phyloP scores from a whole-genome alignment of 1,140 invertebrate genomes.

The Venturia canescens region DNA sequence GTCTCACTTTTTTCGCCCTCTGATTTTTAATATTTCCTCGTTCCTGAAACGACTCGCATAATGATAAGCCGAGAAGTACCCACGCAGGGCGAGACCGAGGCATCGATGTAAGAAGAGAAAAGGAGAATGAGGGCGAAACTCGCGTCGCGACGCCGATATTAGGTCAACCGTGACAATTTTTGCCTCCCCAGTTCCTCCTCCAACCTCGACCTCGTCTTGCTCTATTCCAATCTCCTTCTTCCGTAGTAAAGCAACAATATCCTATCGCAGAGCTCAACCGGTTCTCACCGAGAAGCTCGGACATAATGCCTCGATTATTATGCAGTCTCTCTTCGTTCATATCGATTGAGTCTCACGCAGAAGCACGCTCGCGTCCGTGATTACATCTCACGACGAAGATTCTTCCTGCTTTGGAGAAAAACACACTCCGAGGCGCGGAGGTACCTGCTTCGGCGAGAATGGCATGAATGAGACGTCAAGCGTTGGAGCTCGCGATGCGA shows the following conservation, averaged over 20 bases:
- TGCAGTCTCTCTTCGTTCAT: conserved; percentile 27
- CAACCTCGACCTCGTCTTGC: background rate
- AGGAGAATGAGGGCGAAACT: background rate
- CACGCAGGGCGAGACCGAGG: no score
- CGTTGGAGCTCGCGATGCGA: no score
- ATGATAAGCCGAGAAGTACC: no score
- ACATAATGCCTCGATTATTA: conserved; percentile 38
- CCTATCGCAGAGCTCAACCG: background rate
- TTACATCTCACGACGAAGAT: no score
- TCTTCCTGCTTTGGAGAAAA: no score
- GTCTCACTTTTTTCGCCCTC: no score
- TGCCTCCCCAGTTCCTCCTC: background rate
- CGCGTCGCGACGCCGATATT: background rate
- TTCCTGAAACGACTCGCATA: no score
- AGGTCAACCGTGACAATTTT: conserved; percentile 1
- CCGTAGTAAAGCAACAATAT: background rate
- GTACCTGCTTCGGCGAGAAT: no score
- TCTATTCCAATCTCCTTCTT: background rate
- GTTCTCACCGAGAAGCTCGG: background rate
- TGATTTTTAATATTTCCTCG: no score
- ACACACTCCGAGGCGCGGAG: no score
- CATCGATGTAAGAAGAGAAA: background rate
- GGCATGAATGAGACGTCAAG: no score
- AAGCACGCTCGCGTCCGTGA: no score
- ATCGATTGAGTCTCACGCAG: background rate